Evolutionary conservation across 2,113 vertebrate species (phyloP).

Genomic region (Elephas maximus): DNA sequence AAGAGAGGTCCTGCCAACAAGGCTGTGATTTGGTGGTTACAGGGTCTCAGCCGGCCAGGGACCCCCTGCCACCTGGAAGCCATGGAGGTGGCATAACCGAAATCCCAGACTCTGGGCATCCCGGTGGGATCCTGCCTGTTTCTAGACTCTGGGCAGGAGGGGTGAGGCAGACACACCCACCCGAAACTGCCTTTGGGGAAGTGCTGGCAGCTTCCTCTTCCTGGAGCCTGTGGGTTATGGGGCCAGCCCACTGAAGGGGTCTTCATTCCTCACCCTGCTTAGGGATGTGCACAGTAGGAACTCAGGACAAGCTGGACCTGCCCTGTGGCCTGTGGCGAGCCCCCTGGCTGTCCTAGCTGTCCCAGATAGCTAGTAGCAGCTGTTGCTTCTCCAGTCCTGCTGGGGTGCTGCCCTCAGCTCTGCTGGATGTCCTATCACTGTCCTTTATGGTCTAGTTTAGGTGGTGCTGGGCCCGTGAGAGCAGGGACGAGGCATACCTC

Average conservation of each 20-base stretch:
- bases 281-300: background rate
- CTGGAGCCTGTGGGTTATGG: slow-evolving; percentile 6
- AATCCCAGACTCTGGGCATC: background rate
- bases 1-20: background rate
- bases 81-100: background rate
- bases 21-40: background rate
- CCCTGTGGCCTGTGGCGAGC: background rate
- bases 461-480: background rate
- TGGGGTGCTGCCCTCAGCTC: background rate
- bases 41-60: background rate
- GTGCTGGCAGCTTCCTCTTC: slow-evolving; percentile 76
- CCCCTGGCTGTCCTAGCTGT: background rate
- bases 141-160: too few species aligned
- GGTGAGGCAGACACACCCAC: slow-evolving; percentile 10
- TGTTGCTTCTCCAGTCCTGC: slow-evolving; percentile 3
- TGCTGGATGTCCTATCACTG: background rate
- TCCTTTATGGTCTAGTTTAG: background rate
- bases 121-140: background rate
- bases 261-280: slow-evolving; percentile 36
- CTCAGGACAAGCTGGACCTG: background rate
- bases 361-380: background rate
- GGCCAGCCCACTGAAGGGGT: slow-evolving; percentile 47
- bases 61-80: background rate
- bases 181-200: slow-evolving; percentile 81
- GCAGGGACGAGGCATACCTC: background rate